Conservation (phyloP, 2,888 invertebrate species). For the Andrena praecox region DNA sequence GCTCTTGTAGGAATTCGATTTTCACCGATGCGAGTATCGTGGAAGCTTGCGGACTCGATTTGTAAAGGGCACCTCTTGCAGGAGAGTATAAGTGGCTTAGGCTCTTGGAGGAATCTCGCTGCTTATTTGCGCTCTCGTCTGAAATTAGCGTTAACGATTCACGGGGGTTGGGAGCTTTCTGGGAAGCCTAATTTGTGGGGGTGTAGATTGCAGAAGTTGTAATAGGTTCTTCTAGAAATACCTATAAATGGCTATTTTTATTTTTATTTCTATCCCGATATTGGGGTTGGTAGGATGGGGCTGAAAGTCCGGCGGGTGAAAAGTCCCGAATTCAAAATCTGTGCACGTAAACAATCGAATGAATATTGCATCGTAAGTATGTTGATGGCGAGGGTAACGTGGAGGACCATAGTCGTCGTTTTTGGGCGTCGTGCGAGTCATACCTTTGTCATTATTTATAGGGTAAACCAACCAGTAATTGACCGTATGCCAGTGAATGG, state of each 20-base stretch:
- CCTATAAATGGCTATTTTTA: neutral
- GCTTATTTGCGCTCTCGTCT: neutral
- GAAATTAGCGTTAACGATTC: neutral
- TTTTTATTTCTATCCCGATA: neutral
- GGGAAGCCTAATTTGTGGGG: neutral
- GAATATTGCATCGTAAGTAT: too few species aligned
- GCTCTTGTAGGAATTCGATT: neutral
- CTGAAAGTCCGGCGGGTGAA: too few species aligned
- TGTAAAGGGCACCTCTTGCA: constrained; percentile 11
- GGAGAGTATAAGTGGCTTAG: too few species aligned
- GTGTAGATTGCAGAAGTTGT: neutral
- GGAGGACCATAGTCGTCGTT: too few species aligned
- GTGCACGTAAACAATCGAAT: too few species aligned
- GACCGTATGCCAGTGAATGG: too few species aligned
- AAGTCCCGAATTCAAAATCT: too few species aligned
- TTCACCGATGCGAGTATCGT: neutral
- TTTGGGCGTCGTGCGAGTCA: too few species aligned
- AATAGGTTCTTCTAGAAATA: neutral
- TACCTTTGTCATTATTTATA: too few species aligned
- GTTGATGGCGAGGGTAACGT: too few species aligned
- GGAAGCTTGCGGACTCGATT: neutral
- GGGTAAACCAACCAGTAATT: too few species aligned
- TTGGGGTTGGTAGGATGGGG: too few species aligned
- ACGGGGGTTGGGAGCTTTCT: neutral
- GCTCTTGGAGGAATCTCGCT: neutral